Evolutionary conservation across 2,888 invertebrate genomes (phyloP).

Genomic region (Hartigia nigra): DNA sequence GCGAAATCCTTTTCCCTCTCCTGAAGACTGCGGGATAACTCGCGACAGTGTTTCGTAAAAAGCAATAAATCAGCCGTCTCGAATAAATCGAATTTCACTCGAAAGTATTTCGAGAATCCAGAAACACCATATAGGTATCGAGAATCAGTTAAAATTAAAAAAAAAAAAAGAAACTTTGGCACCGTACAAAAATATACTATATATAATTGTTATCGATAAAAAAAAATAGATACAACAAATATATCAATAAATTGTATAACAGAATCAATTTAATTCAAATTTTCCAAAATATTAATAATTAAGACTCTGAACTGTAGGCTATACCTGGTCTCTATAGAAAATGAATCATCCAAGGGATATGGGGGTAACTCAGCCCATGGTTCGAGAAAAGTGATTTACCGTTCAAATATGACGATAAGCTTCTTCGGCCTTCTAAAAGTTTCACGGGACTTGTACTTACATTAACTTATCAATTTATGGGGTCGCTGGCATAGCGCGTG

Average conservation of each 20-base stretch:
- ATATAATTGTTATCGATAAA: no score
- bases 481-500: background rate
- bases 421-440: background rate
- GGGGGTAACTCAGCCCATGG: background rate
- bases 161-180: no score
- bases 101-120: background rate
- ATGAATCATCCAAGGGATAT: background rate
- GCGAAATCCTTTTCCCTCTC: slow-evolving; percentile 16
- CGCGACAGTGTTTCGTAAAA: slow-evolving; percentile 19
- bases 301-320: background rate
- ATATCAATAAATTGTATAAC: background rate
- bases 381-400: background rate
- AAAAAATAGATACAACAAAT: no score
- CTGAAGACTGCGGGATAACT: slow-evolving; percentile 15
- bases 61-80: slow-evolving; percentile 21
- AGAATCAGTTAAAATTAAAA: no score
- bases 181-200: no score
- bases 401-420: background rate
- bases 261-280: background rate
- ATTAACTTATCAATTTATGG: background rate
- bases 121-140: background rate
- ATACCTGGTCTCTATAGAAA: background rate
- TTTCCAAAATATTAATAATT: background rate
- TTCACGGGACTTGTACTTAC: background rate
- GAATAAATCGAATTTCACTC: slow-evolving; percentile 18